Percentiles rank a stretch among this genome's conserved stretches.
phyloP scores from a whole-genome alignment of 2,113 vertebrate species.

The Petrocephalus microphthalmus region DNA sequence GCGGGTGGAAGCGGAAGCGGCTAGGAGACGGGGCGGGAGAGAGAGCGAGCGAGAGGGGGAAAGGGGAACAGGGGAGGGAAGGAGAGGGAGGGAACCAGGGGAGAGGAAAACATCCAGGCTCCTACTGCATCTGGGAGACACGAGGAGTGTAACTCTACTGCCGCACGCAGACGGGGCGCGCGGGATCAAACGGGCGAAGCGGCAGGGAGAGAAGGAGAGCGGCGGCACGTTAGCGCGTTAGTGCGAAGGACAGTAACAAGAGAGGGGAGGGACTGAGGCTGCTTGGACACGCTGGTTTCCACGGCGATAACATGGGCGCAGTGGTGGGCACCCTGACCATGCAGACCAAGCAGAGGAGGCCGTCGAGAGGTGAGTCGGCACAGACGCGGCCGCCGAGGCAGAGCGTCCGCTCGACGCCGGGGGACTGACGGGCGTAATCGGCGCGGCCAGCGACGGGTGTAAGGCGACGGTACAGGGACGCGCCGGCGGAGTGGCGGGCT shows the following conservation, averaged over 20 bases:
- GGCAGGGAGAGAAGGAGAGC: not conserved
- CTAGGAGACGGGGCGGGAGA: not conserved
- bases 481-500: no score
- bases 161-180: not conserved
- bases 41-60: not conserved
- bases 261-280: slow-evolving; percentile 51
- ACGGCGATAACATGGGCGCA: slow-evolving; percentile 81
- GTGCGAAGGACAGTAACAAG: slow-evolving; percentile 23
- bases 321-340: slow-evolving; percentile 95
- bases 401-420: not conserved
- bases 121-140: not conserved
- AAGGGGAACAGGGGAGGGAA: slow-evolving; percentile 30
- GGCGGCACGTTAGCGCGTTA: not conserved
- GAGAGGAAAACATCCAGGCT: not conserved
- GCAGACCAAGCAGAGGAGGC: slow-evolving; percentile 94
- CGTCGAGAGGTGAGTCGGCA: slow-evolving; percentile 82
- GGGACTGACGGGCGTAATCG: not conserved
- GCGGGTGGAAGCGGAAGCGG: not conserved
- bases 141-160: not conserved
- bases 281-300: slow-evolving; percentile 52
- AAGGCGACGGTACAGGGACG: not conserved
- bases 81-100: slow-evolving; percentile 29
- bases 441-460: not conserved
- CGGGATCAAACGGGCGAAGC: not conserved
- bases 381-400: not conserved